Evolutionary conservation across 2,888 invertebrate genomes (phyloP), one percentile per base, ranked within the genome.

Genomic region (Nysson spinosus): DNA sequence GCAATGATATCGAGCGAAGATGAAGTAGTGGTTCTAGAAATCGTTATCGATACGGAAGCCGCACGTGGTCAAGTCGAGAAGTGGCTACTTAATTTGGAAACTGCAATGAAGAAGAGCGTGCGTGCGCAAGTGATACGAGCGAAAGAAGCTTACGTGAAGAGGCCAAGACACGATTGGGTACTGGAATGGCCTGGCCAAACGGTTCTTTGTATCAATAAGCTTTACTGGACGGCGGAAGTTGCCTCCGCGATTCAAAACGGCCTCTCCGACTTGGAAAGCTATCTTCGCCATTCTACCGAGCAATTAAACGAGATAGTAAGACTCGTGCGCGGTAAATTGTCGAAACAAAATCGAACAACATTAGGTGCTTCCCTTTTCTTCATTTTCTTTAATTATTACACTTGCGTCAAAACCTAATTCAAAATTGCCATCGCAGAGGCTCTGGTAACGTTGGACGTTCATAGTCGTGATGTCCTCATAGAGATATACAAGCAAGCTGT

Each of bases 211-310:
- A 90, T 93, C 69, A 91, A 94, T 1, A 94, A 95, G 88, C 91
- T 95, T 67, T 96, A 93, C 83, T 98, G 98, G 98, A 98, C 98
- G 0, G 89, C 91, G 0, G 95, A 96, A 85, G 94, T 97, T n/a
- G 95, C 95, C 0, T 90, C 92, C 51, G 92, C 95, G 0, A 93
- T 97, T 62, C 87, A 90, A 16, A 88, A 89, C 3, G 91, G 89
- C 7, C 58, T 68, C 1, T 79, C 90, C 0, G 7, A 7, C 4
- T 4, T 56, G 4, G 81, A 88, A 37, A 90, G 90, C 0, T 96
- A 95, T 83, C 89, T 95, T 77, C 89, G 91, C 14, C 89, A 91
- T 63, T 94, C 94, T 82, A 94, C 94, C 74, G 80, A 83, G 16
- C 96, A 97, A 87, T 94, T 97, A 66, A 91, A 91, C 17, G 92